Percentiles rank a stretch among this genome's conserved stretches.
Conservation (phyloP, 1,140 invertebrate genomes). For the Drosophila eugracilis region DNA sequence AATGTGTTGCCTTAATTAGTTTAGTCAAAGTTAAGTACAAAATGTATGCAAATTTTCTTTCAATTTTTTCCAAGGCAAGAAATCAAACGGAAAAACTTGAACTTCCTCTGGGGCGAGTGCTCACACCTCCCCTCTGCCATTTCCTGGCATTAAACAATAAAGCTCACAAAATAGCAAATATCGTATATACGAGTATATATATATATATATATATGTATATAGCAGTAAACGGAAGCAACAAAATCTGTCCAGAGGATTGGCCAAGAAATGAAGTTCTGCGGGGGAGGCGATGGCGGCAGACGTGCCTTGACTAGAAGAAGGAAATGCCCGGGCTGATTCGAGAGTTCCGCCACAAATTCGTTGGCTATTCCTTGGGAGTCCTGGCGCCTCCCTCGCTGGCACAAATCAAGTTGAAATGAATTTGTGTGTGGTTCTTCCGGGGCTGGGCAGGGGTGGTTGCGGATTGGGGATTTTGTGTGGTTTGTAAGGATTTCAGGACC, state of each 20-base stretch:
- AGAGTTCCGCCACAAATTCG: background rate
- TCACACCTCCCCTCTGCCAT: background rate
- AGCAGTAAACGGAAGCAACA: conserved; percentile 18
- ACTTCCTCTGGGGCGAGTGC: conserved; percentile 1
- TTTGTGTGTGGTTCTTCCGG: conserved; percentile 14
- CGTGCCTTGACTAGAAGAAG: conserved; percentile 56
- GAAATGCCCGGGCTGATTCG: conserved; percentile 3
- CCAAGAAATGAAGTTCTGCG: conserved; percentile 57
- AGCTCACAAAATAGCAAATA: conserved; percentile 62
- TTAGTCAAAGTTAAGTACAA: conserved; percentile 23
- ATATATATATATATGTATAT: background rate
- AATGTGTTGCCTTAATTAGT: conserved; percentile 51
- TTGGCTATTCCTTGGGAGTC: background rate
- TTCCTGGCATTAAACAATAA: conserved; percentile 50
- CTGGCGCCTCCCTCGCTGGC: conserved; percentile 10
- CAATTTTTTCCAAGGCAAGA: conserved; percentile 33
- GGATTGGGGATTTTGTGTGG: conserved; percentile 29
- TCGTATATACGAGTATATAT: conserved; percentile 3
- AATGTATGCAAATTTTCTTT: conserved; percentile 56
- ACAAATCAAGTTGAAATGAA: conserved; percentile 50
- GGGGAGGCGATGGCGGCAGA: conserved; percentile 29
- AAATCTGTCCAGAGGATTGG: conserved; percentile 45
- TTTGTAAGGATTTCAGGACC: conserved; percentile 23
- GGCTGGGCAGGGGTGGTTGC: background rate
- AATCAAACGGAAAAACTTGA: conserved; percentile 62